These are phyloP conservation scores for Furcifer pardalis DNA, from an alignment of 2,797 vertebrate genomes.

Conservation along the genomic window DNA sequence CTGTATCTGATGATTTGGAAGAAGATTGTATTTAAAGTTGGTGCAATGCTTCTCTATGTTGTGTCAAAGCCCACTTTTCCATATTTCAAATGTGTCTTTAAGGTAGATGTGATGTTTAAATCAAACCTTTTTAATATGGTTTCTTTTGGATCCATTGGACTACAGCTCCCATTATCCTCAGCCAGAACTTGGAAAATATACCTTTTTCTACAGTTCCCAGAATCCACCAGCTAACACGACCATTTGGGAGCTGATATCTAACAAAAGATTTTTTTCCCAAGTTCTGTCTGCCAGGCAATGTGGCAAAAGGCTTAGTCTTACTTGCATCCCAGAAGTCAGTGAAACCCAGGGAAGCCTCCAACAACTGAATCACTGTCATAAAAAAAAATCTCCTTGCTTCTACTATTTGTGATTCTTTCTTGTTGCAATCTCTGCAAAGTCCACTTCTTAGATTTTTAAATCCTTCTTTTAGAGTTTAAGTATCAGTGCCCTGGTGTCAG, in stretches of 20 bases:
- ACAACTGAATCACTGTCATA: neutral
- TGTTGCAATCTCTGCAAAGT: slow-evolving; percentile 26
- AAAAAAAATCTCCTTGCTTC: neutral
- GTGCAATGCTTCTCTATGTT: neutral
- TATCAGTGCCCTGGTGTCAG: slow-evolving; percentile 13
- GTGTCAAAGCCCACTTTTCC: neutral
- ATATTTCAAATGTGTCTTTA: neutral
- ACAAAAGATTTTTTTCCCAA: neutral
- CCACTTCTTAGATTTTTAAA: slow-evolving; percentile 24
- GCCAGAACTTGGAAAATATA: no score
- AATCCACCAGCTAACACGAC: no score
- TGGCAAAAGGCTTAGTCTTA: neutral
- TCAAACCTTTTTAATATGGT: neutral
- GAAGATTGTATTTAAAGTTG: neutral
- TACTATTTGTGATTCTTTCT: neutral
- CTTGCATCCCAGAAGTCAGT: neutral
- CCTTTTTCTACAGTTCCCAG: no score
- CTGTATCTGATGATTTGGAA: neutral
- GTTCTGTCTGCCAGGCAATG: no score
- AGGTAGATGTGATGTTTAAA: neutral
- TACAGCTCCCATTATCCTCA: neutral
- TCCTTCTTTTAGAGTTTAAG: slow-evolving; percentile 21
- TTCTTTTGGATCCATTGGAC: neutral
- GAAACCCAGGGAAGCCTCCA: neutral
- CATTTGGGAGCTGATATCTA: neutral